phyloP scores from a whole-genome alignment of 1,140 invertebrate species.

The Eupristina koningsbergeri region DNA sequence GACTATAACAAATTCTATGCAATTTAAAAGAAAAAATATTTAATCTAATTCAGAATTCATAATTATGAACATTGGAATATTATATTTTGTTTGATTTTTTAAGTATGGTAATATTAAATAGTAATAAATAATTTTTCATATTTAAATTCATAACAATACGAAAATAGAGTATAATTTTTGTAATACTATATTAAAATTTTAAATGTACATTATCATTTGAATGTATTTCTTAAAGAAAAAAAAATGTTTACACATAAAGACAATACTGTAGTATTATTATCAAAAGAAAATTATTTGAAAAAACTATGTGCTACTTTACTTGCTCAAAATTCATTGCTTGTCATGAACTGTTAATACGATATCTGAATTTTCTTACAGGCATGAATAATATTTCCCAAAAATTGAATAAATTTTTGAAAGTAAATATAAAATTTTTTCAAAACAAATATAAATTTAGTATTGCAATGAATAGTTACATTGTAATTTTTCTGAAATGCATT shows the following conservation, averaged over 20 bases:
- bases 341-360: background rate
- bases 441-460: background rate
- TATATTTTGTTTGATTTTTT: background rate
- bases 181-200: background rate
- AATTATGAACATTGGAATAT: too few relatives aligned
- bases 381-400: background rate
- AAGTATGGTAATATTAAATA: background rate
- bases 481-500: background rate
- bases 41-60: too few relatives aligned
- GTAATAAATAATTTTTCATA: too few relatives aligned
- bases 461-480: background rate
- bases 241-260: background rate
- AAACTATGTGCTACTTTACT: background rate
- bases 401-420: background rate
- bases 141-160: background rate
- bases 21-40: too few relatives aligned
- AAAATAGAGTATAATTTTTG: background rate
- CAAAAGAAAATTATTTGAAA: background rate
- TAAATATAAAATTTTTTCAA: background rate
- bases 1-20: too few relatives aligned
- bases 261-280: background rate
- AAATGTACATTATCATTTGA: too few relatives aligned
- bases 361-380: background rate
- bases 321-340: background rate
- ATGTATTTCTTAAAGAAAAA: background rate